Evolutionary conservation across 1,140 invertebrate genomes (phyloP).

Genomic region (Meloidogyne floridensis): DNA sequence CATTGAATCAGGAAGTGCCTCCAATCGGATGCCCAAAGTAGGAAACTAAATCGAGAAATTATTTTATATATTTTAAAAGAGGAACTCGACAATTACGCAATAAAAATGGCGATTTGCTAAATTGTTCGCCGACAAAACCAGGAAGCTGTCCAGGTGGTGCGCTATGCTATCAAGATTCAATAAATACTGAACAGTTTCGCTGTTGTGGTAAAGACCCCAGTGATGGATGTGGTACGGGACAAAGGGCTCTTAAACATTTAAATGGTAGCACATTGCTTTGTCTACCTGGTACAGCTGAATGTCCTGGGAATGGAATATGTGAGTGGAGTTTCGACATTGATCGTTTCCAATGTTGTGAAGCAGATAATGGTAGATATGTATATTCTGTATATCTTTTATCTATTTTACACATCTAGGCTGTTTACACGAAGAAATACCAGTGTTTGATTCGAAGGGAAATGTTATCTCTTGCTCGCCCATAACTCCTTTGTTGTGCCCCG

Average conservation of each 20-base stretch:
- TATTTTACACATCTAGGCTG: slow-evolving; percentile 44
- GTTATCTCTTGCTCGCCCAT: slow-evolving; percentile 38
- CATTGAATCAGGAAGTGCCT: slow-evolving; percentile 49
- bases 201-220: slow-evolving; percentile 51
- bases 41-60: slow-evolving; percentile 7
- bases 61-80: background rate
- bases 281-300: slow-evolving; percentile 40
- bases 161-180: slow-evolving; percentile 43
- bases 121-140: slow-evolving; percentile 39
- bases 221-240: slow-evolving; percentile 54
- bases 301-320: slow-evolving; percentile 48
- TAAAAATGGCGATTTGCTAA: slow-evolving; percentile 24
- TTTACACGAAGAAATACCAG: slow-evolving; percentile 29
- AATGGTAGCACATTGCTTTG: slow-evolving; percentile 42
- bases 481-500: slow-evolving; percentile 33
- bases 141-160: slow-evolving; percentile 41
- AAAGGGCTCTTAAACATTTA: slow-evolving; percentile 36
- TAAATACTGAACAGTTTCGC: slow-evolving; percentile 21
- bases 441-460: slow-evolving; percentile 27
- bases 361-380: slow-evolving; percentile 48
- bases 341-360: slow-evolving; percentile 58
- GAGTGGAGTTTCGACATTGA: slow-evolving; percentile 56
- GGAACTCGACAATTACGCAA: slow-evolving; percentile 31
- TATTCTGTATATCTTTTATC: background rate
- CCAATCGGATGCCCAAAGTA: slow-evolving; percentile 58